A percentile compares a stretch with the other conserved stretches of the same genome.
phyloP scores from a whole-genome alignment of 2,888 invertebrate species.

The Pinctada fucata region DNA sequence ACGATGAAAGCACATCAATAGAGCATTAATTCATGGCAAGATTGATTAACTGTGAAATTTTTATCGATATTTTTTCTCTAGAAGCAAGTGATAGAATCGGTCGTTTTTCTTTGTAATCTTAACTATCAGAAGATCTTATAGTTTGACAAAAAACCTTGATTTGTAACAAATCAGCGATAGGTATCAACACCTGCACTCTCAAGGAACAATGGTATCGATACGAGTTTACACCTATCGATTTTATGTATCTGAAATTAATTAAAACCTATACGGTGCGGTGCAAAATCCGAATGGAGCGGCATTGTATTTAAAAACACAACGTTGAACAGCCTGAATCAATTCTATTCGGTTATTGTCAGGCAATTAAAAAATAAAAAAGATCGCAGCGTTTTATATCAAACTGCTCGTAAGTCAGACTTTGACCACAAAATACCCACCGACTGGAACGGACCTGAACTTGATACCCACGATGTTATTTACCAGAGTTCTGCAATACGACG shows the following conservation, averaged over 20 bases:
- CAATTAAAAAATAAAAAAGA: not conserved
- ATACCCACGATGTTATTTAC: not conserved
- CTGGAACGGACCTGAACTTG: not conserved
- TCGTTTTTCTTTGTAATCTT: too few relatives aligned
- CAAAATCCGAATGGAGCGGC: not conserved
- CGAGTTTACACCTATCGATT: not conserved
- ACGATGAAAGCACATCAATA: too few relatives aligned
- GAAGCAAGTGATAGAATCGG: too few relatives aligned
- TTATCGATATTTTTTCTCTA: too few relatives aligned
- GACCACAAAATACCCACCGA: not conserved
- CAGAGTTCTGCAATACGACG: not conserved
- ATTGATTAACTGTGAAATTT: too few relatives aligned
- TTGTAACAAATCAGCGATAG: not conserved
- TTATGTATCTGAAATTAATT: not conserved
- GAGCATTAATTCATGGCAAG: too few relatives aligned
- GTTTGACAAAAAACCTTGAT: not conserved
- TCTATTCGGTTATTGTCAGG: not conserved
- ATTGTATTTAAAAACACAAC: not conserved
- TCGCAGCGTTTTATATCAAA: not conserved
- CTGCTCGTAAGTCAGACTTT: not conserved
- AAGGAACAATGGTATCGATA: not conserved
- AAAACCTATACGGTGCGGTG: not conserved
- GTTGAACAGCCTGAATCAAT: not conserved
- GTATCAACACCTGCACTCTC: not conserved
- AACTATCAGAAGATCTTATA: too few relatives aligned